Conservation (phyloP, 92 coral and sea anemone genomes). For the Epizoanthus ramosus region DNA sequence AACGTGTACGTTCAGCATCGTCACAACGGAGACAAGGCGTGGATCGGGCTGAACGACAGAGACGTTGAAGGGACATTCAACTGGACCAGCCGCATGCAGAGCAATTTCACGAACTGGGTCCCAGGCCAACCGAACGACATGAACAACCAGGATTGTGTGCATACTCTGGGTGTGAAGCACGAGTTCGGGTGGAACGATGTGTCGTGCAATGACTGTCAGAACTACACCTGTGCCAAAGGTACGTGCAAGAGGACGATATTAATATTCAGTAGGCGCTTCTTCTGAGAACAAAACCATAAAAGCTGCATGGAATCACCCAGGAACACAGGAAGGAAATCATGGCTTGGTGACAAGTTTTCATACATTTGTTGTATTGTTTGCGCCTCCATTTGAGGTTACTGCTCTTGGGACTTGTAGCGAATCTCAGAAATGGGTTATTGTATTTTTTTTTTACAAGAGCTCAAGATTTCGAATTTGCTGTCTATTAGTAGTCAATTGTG, state of each 20-base stretch:
- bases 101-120: conserved; percentile 53
- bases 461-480: neutral
- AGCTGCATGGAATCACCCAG: no score
- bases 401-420: no score
- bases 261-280: no score
- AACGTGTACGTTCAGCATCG: conserved; percentile 53
- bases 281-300: no score
- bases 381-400: no score
- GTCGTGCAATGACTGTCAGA: conserved; percentile 41
- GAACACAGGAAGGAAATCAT: no score
- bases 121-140: conserved; percentile 49
- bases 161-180: conserved; percentile 47
- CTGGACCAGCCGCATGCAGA: conserved; percentile 29
- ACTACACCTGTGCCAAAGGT: conserved; percentile 56
- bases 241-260: neutral
- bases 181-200: conserved; percentile 54
- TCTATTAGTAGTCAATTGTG: no score
- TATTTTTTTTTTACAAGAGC: neutral
- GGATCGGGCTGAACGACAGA: conserved; percentile 53
- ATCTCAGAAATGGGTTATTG: no score
- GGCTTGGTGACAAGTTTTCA: no score
- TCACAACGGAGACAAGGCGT: conserved; percentile 43
- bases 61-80: conserved; percentile 39
- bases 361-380: no score
- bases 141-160: conserved; percentile 55